Conservation (phyloP, 2,888 invertebrate species). For the Tubiluchus corallicola region DNA sequence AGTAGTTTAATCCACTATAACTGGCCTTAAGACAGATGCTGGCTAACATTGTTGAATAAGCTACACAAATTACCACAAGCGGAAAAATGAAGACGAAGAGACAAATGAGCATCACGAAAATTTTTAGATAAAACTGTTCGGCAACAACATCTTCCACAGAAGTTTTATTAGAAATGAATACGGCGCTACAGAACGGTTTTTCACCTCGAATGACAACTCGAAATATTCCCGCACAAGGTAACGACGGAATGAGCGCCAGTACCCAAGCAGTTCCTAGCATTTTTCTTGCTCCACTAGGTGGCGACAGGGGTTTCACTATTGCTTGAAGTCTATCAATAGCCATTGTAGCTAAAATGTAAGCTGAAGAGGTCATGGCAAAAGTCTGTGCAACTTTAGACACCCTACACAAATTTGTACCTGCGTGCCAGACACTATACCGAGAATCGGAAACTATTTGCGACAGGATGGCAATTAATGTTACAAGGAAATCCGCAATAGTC, state of each 20-base stretch:
- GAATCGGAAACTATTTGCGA: slow-evolving; percentile 1
- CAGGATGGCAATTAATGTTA: slow-evolving; percentile 1
- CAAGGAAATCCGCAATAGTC: neutral
- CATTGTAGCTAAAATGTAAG: neutral
- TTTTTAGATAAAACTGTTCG: neutral
- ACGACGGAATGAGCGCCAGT: neutral
- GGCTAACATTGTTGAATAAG: neutral
- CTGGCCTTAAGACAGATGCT: neutral
- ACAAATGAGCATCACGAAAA: neutral
- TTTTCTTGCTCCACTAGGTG: neutral
- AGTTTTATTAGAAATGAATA: neutral
- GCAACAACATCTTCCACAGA: neutral
- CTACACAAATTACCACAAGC: neutral
- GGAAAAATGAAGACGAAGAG: neutral
- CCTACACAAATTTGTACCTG: neutral
- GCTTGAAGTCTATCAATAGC: neutral
- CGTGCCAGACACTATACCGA: neutral
- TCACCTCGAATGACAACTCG: neutral
- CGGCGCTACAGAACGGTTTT: neutral
- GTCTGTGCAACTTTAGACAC: slow-evolving; percentile 1
- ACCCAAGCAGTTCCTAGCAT: neutral
- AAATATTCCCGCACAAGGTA: neutral
- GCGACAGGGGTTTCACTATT: neutral
- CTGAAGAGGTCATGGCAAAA: neutral
- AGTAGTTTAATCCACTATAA: no score